Evolutionary conservation across 2,888 invertebrate species (phyloP), one percentile per base, ranked within the genome.

Genomic region (Yponomeuta cagnagella): DNA sequence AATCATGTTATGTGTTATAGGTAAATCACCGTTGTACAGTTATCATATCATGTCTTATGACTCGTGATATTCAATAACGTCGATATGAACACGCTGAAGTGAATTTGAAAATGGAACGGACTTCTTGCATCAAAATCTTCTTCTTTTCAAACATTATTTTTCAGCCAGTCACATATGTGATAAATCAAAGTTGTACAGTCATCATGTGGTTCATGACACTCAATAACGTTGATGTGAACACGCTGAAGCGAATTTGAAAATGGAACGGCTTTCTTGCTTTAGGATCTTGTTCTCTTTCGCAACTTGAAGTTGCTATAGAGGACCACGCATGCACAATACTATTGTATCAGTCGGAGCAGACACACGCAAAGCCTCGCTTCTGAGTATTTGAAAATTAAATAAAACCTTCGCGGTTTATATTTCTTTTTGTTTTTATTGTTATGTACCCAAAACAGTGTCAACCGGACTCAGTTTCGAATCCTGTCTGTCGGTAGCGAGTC

Each of bases 131-230:
- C 37, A 37, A 4, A 37, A 37, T 23, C 23, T 23, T 23, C 23
- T 37, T 37, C 37, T 37, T 37, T 5, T 37, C 2, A 2, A 37
- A 37, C 4, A 4, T 5, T 37, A 37, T 2, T 37, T 37, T 37
- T 37, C 37, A 37, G 2, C 37, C 37, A 37, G 37, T 37, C 37
- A 37, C 37, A 37, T 37, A 85, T 86, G 90, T 90, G 90, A 90
- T 90, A 89, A 90, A 90, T 90, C 88, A 88, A 85, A 87, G 80
- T 86, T 86, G 87, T 86, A 85, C 88, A 88, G 90, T 91, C 91
- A 90, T 90, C 90, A 89, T 82, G 80, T 77, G 79, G 81, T 85
- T 91, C 91, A 90, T 90, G 90, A 90, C 85, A 87, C 90, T 89
- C 89, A 84, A 86, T 86, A 88, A 89, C 88, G 71, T 78, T 74